Evolutionary conservation across 2,113 vertebrate species (phyloP).

Genomic region (Labeo rohita): DNA sequence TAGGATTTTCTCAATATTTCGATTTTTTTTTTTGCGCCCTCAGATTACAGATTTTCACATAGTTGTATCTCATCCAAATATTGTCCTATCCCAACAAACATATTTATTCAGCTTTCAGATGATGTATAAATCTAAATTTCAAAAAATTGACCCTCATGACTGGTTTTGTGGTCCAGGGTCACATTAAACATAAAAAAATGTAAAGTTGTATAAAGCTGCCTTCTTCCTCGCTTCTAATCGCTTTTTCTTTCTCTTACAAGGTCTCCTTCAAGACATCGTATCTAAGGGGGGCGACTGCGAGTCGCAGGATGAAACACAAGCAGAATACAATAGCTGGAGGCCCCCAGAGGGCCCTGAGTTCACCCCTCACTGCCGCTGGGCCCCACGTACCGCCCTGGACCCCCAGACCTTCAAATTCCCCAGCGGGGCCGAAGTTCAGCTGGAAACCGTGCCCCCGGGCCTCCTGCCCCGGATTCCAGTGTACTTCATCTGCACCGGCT

Average conservation of each 20-base stretch:
- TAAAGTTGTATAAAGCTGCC: neutral
- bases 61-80: too few relatives aligned
- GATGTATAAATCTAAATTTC: too few relatives aligned
- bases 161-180: too few relatives aligned
- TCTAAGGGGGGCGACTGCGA: slow-evolving; percentile 34
- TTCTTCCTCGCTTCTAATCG: neutral
- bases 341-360: slow-evolving; percentile 65
- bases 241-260: slow-evolving; percentile 12
- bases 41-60: too few relatives aligned
- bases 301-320: slow-evolving; percentile 21
- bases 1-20: too few relatives aligned
- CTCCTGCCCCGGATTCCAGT: slow-evolving; percentile 72
- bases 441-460: slow-evolving; percentile 69
- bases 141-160: too few relatives aligned
- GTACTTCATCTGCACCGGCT: slow-evolving; percentile 81
- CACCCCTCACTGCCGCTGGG: slow-evolving; percentile 61
- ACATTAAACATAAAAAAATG: neutral
- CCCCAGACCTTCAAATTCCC: slow-evolving; percentile 42
- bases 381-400: slow-evolving; percentile 56
- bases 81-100: too few relatives aligned
- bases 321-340: slow-evolving; percentile 53
- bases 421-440: slow-evolving; percentile 69
- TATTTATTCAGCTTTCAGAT: too few relatives aligned
- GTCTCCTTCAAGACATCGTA: slow-evolving; percentile 47
- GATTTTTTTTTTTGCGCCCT: too few relatives aligned